Evolutionary conservation across 2,888 invertebrate species (phyloP).

Genomic region (Trachelus iudaicus): DNA sequence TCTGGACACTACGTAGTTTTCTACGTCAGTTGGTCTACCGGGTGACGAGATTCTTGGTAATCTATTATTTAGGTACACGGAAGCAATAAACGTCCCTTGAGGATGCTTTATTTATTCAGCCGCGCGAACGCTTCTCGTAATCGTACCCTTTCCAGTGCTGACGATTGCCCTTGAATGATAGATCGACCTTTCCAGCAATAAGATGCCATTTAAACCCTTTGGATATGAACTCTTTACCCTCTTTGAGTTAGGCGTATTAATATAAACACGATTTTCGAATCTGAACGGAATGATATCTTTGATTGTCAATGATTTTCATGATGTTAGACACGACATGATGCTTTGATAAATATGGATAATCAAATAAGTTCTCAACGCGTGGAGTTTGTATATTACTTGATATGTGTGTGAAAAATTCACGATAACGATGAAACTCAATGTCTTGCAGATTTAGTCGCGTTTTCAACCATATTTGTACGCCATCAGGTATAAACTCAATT

Average conservation of each 20-base stretch:
- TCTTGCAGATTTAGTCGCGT: conserved; percentile 21
- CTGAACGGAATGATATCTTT: no score
- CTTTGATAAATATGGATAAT: background rate
- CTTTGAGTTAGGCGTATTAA: no score
- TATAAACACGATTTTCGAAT: no score
- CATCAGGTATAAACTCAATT: conserved; percentile 28
- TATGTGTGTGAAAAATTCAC: conserved; percentile 7
- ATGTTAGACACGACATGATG: background rate
- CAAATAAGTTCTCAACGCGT: background rate
- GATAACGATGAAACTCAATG: conserved; percentile 14
- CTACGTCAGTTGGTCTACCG: conserved; percentile 9
- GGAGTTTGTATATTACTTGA: background rate
- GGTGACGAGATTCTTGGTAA: conserved; percentile 15
- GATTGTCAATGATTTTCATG: background rate
- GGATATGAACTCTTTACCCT: no score
- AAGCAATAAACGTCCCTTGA: conserved; percentile 26
- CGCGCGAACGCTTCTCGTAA: conserved; percentile 19
- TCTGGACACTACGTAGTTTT: background rate
- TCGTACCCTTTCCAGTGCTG: conserved; percentile 15
- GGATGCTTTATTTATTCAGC: conserved; percentile 24
- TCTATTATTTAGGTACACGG: conserved; percentile 26
- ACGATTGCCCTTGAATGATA: conserved; percentile 27
- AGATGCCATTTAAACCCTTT: no score
- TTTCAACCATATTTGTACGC: conserved; percentile 41
- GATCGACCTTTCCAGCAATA: background rate